Conservation (phyloP, 2,113 vertebrate genomes). For the Lepidothrix coronata region DNA sequence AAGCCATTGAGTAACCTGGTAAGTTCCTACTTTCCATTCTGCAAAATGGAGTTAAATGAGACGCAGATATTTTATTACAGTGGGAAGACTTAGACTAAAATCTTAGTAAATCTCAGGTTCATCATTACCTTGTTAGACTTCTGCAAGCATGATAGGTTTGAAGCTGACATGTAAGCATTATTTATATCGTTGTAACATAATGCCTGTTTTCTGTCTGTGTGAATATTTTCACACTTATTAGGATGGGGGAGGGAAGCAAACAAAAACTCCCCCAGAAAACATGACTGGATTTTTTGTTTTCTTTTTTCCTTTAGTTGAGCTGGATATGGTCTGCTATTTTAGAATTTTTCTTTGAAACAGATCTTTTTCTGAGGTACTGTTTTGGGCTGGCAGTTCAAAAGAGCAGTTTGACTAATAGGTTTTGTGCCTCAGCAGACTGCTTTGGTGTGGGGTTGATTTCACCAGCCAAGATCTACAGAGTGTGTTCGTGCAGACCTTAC, state of each 20-base stretch:
- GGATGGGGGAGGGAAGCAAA: neutral
- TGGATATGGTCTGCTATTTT: neutral
- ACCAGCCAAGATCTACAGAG: neutral
- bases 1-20: neutral
- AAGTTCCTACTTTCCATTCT: neutral
- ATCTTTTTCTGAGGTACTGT: neutral
- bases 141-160: accelerated
- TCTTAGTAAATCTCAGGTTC: neutral
- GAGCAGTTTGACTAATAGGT: neutral
- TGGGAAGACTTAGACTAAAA: neutral
- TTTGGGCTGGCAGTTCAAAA: neutral
- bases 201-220: neutral
- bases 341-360: neutral
- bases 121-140: neutral
- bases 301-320: neutral
- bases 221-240: neutral
- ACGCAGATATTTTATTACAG: neutral
- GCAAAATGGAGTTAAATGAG: neutral
- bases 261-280: neutral
- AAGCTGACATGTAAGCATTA: neutral
- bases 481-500: neutral
- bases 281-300: neutral
- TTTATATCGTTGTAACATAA: neutral
- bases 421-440: neutral
- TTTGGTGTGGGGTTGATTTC: neutral